phyloP scores from a whole-genome alignment of 2,888 invertebrate species.

The Acleris cristana region DNA sequence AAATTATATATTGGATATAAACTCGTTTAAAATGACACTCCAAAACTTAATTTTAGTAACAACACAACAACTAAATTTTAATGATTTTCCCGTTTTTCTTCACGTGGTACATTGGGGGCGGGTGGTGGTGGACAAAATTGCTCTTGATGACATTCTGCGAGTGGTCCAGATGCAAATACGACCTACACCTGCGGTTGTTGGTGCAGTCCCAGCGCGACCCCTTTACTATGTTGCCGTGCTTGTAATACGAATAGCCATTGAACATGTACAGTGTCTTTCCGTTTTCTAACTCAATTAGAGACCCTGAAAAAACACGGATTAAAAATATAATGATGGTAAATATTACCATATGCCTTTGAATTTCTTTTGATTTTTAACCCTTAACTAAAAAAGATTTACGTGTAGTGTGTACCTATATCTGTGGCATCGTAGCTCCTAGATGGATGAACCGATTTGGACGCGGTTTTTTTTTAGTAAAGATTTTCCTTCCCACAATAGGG shows the following conservation, averaged over 20 bases:
- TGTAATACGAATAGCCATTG: conserved; percentile 21
- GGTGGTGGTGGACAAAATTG: conserved; percentile 3
- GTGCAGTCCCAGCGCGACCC: conserved; percentile 20
- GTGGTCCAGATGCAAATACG: conserved; percentile 16
- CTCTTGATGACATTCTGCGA: conserved; percentile 2
- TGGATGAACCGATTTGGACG: too few relatives aligned
- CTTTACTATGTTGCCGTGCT: background rate
- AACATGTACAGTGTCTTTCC: conserved; percentile 7
- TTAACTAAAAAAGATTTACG: too few relatives aligned
- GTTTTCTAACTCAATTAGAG: conserved; percentile 13
- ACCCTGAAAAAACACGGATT: conserved; percentile 5
- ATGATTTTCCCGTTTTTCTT: conserved; percentile 5
- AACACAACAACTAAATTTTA: background rate
- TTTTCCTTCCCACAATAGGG: too few relatives aligned
- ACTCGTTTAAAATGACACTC: too few relatives aligned
- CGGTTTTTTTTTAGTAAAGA: too few relatives aligned
- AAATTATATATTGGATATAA: too few relatives aligned
- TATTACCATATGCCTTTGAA: too few relatives aligned
- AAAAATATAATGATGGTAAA: too few relatives aligned
- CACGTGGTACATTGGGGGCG: conserved; percentile 8
- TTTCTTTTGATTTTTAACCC: too few relatives aligned
- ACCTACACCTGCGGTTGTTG: conserved; percentile 14
- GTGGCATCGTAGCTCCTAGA: too few relatives aligned
- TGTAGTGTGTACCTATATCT: too few relatives aligned
- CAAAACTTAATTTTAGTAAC: too few relatives aligned